These are phyloP conservation scores for Holacanthella duospinosa DNA, from an alignment of 2,888 invertebrate species.

Conservation along the genomic window DNA sequence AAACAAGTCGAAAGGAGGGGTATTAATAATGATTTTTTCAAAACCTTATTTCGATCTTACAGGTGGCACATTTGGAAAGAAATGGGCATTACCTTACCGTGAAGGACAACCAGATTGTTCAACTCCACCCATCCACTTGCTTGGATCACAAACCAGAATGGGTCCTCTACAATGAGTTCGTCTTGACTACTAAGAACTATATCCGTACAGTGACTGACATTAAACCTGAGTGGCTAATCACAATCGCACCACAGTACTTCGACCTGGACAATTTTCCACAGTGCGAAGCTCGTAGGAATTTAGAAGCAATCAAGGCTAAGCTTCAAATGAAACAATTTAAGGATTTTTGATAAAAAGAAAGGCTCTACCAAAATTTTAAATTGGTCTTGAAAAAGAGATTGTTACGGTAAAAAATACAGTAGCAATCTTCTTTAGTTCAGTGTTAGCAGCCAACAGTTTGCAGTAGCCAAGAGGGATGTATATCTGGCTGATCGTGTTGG, in stretches of 20 bases:
- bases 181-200: constrained; percentile 98
- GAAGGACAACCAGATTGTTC: constrained; percentile 98
- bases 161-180: constrained; percentile 99
- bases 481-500: no score
- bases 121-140: constrained; percentile 96
- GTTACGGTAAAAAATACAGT: no score
- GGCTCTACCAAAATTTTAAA: background rate
- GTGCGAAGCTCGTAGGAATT: constrained; percentile 88
- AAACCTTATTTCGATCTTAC: no score
- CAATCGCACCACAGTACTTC: constrained; percentile 95
- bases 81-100: constrained; percentile 97
- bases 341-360: constrained; percentile 48
- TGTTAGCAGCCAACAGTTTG: no score
- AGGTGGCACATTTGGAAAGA: constrained; percentile 93
- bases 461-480: no score
- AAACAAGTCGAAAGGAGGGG: background rate
- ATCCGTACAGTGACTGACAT: constrained; percentile 98
- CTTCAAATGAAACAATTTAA: constrained; percentile 78
- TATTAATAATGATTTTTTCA: background rate
- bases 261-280: constrained; percentile 95
- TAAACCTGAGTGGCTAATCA: constrained; percentile 90
- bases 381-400: no score
- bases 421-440: no score
- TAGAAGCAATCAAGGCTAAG: constrained; percentile 75
- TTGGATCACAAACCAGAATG: constrained; percentile 99